Evolutionary conservation across 2,113 vertebrate genomes (phyloP).

Genomic region (Ondatra zibethicus): DNA sequence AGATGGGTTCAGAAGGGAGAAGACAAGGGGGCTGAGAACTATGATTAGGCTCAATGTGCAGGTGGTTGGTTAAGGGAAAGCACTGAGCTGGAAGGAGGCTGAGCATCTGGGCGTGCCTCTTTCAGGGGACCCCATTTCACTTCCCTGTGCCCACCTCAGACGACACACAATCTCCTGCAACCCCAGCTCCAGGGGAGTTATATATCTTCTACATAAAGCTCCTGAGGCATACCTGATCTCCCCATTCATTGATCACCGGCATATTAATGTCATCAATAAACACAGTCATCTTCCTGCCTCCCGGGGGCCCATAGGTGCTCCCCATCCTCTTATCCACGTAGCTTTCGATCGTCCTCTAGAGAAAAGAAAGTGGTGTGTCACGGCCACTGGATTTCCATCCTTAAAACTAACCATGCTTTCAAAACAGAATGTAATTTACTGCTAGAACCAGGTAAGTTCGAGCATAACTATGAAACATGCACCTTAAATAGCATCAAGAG

Average conservation of each 20-base stretch:
- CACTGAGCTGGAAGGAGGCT: neutral
- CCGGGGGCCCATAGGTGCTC: slow-evolving; percentile 89
- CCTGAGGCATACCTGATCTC: slow-evolving; percentile 87
- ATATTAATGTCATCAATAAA: slow-evolving; percentile 91
- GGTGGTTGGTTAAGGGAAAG: neutral
- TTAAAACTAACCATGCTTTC: neutral
- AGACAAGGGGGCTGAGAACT: neutral
- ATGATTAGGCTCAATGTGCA: neutral
- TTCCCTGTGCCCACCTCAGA: no score
- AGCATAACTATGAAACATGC: neutral
- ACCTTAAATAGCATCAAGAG: no score
- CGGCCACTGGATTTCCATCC: neutral
- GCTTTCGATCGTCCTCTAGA: slow-evolving; percentile 88
- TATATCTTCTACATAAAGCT: neutral
- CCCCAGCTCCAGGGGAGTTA: neutral
- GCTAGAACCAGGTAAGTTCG: neutral
- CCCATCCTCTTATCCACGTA: slow-evolving; percentile 89
- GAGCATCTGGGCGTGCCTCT: neutral
- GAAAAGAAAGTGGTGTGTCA: slow-evolving; percentile 26
- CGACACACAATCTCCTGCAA: neutral
- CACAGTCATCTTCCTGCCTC: slow-evolving; percentile 89
- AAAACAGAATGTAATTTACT: neutral
- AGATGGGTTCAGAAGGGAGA: neutral
- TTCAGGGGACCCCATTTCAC: neutral
- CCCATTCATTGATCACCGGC: slow-evolving; percentile 91